Evolutionary conservation across 2,113 vertebrate species (phyloP), one percentile per base, ranked within the genome.

Genomic region (Pelvicachromis taeniatus): DNA sequence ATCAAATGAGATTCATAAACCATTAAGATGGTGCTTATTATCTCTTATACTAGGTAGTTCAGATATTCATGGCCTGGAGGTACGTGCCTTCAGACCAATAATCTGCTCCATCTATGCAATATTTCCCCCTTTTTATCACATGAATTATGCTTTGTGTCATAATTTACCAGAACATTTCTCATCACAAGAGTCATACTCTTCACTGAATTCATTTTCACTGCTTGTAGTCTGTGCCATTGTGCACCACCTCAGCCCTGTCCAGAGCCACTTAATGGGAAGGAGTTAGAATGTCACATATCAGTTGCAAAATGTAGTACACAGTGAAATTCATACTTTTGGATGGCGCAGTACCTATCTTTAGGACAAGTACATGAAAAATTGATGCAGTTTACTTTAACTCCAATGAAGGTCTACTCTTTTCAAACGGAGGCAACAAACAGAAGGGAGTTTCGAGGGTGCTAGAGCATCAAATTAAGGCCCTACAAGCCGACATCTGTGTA

Each of bases 1-100:
- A 94, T 95, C 93, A 93, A 84, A 90, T 86, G 91, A 87, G 92
- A 95, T 95, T 95, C 93, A 94, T 95, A 95, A 95, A 93, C 93
- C 90, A 93, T 94, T 95, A 94, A 93, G 90, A 92, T 94, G 93
- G 93, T 93, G 88, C 92, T 94, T 94, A 95, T 95, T 94, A 95
- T 94, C 94, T 91, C 91, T 91, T 85, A 86, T 81, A 94, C 90
- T 81, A 87, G 87, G 88, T 92, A 91, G 84, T 93, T 93, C 81
- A 92, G 91, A 92, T 95, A 93, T 93, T 94, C 94, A 95, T 93
- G 90, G 94, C 92, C 90, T 90, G 82, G 73, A 92, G 92, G 87
- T 89, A 83, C 63, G 81, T 10, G 59, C 82, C 89, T 91, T 89
- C 88, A 88, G 84, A 92, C 91, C 85, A 90, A 93, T 95, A 95